Percentiles rank a stretch among this genome's conserved stretches.
phyloP scores from a whole-genome alignment of 1,140 invertebrate genomes.

The Dinoponera quadriceps region DNA sequence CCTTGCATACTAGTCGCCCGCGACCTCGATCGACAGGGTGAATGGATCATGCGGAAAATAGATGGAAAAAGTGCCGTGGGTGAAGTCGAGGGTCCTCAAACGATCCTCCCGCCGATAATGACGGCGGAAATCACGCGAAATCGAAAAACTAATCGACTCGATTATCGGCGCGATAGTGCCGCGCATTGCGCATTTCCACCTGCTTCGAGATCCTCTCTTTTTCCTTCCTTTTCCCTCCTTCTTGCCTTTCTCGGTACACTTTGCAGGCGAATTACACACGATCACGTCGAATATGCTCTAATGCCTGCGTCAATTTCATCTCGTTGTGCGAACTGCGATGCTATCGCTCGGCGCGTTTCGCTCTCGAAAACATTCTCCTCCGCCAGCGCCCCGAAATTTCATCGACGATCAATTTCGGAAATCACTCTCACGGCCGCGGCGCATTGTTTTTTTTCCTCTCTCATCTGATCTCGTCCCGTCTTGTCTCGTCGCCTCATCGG shows the following conservation, averaged over 20 bases:
- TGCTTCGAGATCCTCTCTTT: constrained; percentile 22
- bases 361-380: not conserved
- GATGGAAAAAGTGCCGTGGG: constrained; percentile 39
- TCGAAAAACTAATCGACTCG: constrained; percentile 69
- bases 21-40: constrained; percentile 34
- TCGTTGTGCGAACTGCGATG: no score
- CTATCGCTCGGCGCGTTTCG: no score
- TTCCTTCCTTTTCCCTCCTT: not conserved
- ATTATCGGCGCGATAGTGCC: constrained; percentile 37
- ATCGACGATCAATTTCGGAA: constrained; percentile 29
- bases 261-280: constrained; percentile 17
- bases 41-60: constrained; percentile 55
- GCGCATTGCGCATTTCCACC: constrained; percentile 42
- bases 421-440: constrained; percentile 26
- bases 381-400: not conserved
- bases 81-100: constrained; percentile 38
- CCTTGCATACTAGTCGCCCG: constrained; percentile 22
- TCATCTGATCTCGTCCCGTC: no score
- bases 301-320: not conserved
- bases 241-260: not conserved
- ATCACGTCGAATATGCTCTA: constrained; percentile 30
- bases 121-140: constrained; percentile 52
- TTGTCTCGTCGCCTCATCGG: constrained; percentile 22
- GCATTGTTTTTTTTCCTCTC: constrained; percentile 13
- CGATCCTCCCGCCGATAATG: constrained; percentile 42